These are phyloP conservation scores for Epinephelus lanceolatus DNA, from an alignment of 2,113 vertebrate genomes.

Conservation along the genomic window DNA sequence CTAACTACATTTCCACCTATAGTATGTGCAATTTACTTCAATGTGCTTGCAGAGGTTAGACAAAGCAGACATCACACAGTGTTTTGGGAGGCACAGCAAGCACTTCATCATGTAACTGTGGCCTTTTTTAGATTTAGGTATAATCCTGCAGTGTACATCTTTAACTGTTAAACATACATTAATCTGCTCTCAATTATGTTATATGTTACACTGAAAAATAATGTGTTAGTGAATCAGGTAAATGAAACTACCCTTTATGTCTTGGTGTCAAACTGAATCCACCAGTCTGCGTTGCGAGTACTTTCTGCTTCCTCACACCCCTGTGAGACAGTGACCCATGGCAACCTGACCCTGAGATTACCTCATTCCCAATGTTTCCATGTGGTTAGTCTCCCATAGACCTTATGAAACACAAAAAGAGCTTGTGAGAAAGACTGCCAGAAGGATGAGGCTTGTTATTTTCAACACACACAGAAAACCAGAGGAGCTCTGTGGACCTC, in stretches of 20 bases:
- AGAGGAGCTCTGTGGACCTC: slow-evolving; percentile 55
- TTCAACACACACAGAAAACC: slow-evolving; percentile 70
- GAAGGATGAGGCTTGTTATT: slow-evolving; percentile 75
- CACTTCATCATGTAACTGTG: no score
- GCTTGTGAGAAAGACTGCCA: slow-evolving; percentile 22
- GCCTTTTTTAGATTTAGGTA: no score
- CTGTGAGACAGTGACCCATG: slow-evolving; percentile 13
- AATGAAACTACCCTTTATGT: neutral
- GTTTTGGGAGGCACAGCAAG: no score
- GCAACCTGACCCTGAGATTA: slow-evolving; percentile 31
- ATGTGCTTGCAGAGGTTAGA: no score
- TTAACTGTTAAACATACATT: slow-evolving; percentile 4
- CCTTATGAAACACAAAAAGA: slow-evolving; percentile 39
- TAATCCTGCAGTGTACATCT: no score
- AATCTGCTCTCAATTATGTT: neutral
- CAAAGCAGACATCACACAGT: no score
- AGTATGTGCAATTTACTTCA: no score
- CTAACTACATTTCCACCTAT: no score
- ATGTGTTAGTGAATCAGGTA: neutral
- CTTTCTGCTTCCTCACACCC: neutral
- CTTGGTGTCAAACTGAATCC: slow-evolving; percentile 5
- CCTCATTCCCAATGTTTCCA: slow-evolving; percentile 42
- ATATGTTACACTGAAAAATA: neutral
- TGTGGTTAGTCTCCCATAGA: slow-evolving; percentile 55
- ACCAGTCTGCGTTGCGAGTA: neutral